A percentile compares a stretch with the other conserved stretches of the same genome.
Conservation (phyloP, 2,888 invertebrate species). For the Halictus ligatus region DNA sequence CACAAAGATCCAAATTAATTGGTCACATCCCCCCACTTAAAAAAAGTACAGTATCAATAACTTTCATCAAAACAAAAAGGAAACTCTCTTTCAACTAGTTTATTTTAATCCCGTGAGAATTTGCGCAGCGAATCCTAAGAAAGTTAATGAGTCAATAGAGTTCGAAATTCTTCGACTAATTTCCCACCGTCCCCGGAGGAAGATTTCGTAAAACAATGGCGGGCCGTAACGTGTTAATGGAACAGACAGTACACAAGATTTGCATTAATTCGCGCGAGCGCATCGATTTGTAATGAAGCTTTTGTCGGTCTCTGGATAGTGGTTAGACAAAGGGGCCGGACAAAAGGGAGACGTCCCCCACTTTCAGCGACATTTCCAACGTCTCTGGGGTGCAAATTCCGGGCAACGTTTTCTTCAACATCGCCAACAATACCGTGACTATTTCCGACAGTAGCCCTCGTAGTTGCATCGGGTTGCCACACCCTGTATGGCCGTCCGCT, state of each 20-base stretch:
- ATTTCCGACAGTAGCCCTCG: constrained; percentile 14
- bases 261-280: constrained; percentile 25
- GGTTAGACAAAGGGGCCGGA: constrained; percentile 26
- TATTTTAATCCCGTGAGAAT: not conserved
- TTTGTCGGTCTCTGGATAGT: constrained; percentile 24
- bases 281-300: constrained; percentile 41
- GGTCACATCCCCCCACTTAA: too few species aligned
- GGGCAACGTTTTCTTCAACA: not conserved
- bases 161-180: not conserved
- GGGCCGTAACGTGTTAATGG: not conserved
- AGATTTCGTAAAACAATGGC: not conserved
- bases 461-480: constrained; percentile 16
- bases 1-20: too few species aligned
- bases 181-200: not conserved
- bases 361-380: constrained; percentile 14
- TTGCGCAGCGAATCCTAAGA: not conserved
- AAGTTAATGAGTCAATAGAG: not conserved
- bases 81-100: not conserved
- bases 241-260: not conserved
- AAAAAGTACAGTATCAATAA: too few species aligned
- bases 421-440: constrained; percentile 18
- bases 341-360: not conserved
- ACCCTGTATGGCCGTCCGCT: constrained; percentile 14
- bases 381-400: constrained; percentile 16
- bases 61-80: too few species aligned